A percentile compares a stretch with the other conserved stretches of the same genome.
phyloP scores from a whole-genome alignment of 2,888 invertebrate genomes.

The Phrixothrix hirtus region DNA sequence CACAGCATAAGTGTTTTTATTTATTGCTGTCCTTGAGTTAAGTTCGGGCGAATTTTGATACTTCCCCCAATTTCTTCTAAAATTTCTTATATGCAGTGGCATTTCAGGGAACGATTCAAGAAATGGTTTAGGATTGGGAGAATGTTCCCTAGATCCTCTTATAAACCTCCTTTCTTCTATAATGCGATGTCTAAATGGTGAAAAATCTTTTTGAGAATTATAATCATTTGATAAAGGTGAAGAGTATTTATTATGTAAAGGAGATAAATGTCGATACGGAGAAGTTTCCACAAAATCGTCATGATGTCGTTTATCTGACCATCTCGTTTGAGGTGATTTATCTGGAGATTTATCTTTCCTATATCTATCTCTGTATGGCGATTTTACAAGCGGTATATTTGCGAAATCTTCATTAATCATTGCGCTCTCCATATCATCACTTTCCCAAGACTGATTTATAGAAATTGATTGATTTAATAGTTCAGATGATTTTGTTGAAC shows the following conservation, averaged over 20 bases:
- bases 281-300: neutral
- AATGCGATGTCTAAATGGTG: constrained; percentile 8
- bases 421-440: constrained; percentile 33
- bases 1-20: constrained; percentile 15
- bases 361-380: neutral
- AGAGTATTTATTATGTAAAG: neutral
- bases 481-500: constrained; percentile 1
- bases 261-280: neutral
- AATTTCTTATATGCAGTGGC: constrained; percentile 34
- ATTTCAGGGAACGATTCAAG: too few species aligned
- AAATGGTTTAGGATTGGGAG: constrained; percentile 1
- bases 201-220: constrained; percentile 10
- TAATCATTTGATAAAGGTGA: neutral
- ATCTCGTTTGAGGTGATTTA: neutral
- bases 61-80: constrained; percentile 10
- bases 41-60: neutral
- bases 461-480: neutral
- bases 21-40: neutral
- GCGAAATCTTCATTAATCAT: neutral
- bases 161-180: constrained; percentile 7
- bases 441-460: constrained; percentile 37
- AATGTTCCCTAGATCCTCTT: constrained; percentile 5
- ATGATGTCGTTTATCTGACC: too few species aligned
- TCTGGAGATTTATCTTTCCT: constrained; percentile 1
- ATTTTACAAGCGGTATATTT: constrained; percentile 13